Base-by-base conservation (phyloP, 2,797 vertebrate genomes). In the Takifugu rubripes region DNA sequence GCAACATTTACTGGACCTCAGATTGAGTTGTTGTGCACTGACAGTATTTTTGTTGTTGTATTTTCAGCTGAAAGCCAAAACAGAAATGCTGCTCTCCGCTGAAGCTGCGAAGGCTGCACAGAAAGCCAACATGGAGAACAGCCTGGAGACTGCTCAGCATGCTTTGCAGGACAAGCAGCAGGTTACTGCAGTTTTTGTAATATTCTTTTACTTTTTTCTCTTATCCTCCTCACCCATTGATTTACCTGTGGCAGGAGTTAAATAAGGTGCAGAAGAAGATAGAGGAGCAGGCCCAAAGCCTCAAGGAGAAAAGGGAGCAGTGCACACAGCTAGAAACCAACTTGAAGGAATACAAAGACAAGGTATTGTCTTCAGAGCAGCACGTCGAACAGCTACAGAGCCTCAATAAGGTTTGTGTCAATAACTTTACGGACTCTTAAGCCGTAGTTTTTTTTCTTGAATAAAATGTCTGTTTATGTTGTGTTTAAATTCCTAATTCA, bases 161-260 rank as follows among this genome's bases (percentile, higher is more conserved):
- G 93, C 96, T 8, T 72, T 99, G 61, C 97, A 99, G 87, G 97
- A 99, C 82, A 99, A 99, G 74, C 96, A 99, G 65, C 97, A 97
- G 94, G 97, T 94, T 49, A 51, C 61, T 11, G 3, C 6, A 9
- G 5, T 46, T 33, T 52, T 54, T 25, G 11, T 26, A 43, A 48
- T 43, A 7, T 14, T 12, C 12, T 9, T 33, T 10, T 11, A 14
- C 25, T 21, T 64, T 2, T 1, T 1, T 36, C 46, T 45, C 12
- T 40, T 44, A 21, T 40, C 1, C 26, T 47, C 57, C 3, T 7
- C 5, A 49, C 14, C n/a, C 46, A 2, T 9, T 33, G 8, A 40
- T 16, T 25, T 2, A 40, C n/a, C 12, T 27, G 53, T 5, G 61
- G 21, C 74, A 99, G 97, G 97, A 99, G 77, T 78, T 99, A 86